Conservation (phyloP, 2,888 invertebrate species). For the Cremastinae sp. region DNA sequence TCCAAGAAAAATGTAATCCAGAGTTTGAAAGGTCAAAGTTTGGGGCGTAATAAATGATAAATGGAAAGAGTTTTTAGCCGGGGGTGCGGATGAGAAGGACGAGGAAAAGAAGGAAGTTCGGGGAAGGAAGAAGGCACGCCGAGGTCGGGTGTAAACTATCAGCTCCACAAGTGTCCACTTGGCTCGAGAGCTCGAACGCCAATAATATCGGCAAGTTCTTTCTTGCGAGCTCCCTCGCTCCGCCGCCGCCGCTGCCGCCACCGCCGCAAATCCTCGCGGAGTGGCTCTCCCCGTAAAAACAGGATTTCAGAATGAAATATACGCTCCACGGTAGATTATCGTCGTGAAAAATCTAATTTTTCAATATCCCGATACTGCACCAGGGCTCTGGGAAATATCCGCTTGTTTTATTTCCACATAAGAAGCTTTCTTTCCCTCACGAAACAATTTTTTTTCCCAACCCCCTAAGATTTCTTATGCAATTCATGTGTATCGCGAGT, state of each 20-base stretch:
- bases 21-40: background rate
- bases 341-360: constrained; percentile 47
- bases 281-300: constrained; percentile 54
- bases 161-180: constrained; percentile 64
- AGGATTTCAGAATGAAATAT: constrained; percentile 50
- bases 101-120: no score
- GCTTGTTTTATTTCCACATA: constrained; percentile 31
- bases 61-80: constrained; percentile 31
- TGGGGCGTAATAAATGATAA: constrained; percentile 24
- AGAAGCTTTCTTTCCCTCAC: background rate
- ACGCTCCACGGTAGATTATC: constrained; percentile 46
- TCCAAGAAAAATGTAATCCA: background rate
- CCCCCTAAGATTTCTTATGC: background rate
- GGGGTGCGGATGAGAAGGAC: no score
- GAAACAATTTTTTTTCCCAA: background rate
- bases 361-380: constrained; percentile 36
- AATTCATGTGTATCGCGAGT: no score
- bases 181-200: constrained; percentile 53
- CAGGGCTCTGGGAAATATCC: background rate
- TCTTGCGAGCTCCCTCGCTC: constrained; percentile 28
- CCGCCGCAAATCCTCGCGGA: constrained; percentile 36
- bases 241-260: constrained; percentile 4
- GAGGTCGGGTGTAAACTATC: constrained; percentile 58
- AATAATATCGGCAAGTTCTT: constrained; percentile 56
- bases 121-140: constrained; percentile 4